Base-by-base conservation (phyloP, 2,888 invertebrate genomes). In the Napeogenes inachia region DNA sequence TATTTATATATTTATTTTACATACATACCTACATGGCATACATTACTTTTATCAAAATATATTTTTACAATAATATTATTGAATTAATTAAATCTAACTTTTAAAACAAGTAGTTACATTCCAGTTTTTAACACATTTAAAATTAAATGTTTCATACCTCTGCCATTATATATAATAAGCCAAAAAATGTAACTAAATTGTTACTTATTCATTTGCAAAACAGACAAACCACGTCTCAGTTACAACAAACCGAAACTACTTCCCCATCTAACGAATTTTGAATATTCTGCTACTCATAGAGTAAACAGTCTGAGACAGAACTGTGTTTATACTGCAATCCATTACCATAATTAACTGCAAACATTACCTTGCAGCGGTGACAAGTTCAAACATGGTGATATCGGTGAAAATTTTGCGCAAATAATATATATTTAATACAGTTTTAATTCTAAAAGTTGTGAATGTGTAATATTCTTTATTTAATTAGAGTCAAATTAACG, bases 341-440 rank as follows among this genome's bases (percentile, higher is more conserved):
- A 87, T 87, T 85, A 84, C 74, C 81, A 81, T 87, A 87, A 87
- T 87, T 86, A 86, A 87, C 76, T 75, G 77, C 82, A 87, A 86
- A 87, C 81, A 84, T 71, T 77, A 78, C 76, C 75, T 73, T 76
- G 77, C 76, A 75, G 75, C 76, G 76, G 80, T 79, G 83, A 83
- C 82, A 81, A 71, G 82, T 75, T 81, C 81, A 86, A 85, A 83
- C 78, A 82, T 69, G 65, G 68, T 69, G 75, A 79, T 81, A 81
- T 83, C 79, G 73, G 75, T 74, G 76, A 77, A 82, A 84, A 84
- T 81, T 81, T 73, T 71, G 71, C 69, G 78, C 77, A 83, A 84
- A 85, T 85, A 83, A 83, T 81, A 78, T 80, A 71, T 73, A 64
- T 58, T 56, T 59, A 50, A 63, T 60, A 57, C 55, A 10, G 63